These are phyloP conservation scores for Symphodus melops DNA, from an alignment of 2,113 vertebrate species.

Conservation along the genomic window DNA sequence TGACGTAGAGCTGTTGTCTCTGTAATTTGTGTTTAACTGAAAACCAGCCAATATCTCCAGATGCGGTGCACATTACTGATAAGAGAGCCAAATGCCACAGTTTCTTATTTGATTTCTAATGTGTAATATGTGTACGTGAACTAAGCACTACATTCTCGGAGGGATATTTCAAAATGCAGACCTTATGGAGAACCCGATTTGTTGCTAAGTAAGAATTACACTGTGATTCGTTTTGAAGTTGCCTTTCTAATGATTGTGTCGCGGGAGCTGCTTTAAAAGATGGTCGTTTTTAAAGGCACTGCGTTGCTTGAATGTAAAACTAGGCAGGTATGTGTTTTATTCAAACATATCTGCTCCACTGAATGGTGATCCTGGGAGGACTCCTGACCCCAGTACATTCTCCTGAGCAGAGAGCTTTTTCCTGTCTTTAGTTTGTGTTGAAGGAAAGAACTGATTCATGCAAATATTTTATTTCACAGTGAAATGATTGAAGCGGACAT, in stretches of 20 bases:
- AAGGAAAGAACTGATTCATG: conserved; percentile 2
- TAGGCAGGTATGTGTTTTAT: conserved; percentile 35
- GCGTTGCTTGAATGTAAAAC: conserved; percentile 75
- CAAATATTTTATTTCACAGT: conserved; percentile 29
- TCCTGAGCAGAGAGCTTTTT: conserved; percentile 13
- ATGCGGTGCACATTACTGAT: conserved; percentile 46
- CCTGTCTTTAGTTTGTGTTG: conserved; percentile 9
- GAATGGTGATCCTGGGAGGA: conserved; percentile 27
- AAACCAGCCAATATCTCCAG: conserved; percentile 59
- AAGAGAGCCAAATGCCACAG: conserved; percentile 49
- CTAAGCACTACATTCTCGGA: conserved; percentile 58
- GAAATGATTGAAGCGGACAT: conserved; percentile 7
- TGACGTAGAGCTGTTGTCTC: conserved; percentile 54
- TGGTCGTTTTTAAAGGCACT: conserved; percentile 32
- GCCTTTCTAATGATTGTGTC: conserved; percentile 73
- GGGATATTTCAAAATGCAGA: conserved; percentile 30
- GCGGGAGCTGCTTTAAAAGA: conserved; percentile 45
- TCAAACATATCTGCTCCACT: conserved; percentile 21
- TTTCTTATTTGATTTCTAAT: conserved; percentile 57
- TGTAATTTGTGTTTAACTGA: conserved; percentile 55
- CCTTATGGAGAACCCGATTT: conserved; percentile 34
- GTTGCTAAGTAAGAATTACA: conserved; percentile 61
- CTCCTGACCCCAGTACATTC: conserved; percentile 15
- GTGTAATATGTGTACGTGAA: conserved; percentile 48
- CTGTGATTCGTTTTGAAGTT: conserved; percentile 76